These are phyloP conservation scores for Paguma larvata DNA, from an alignment of 2,797 vertebrate species.

Conservation along the genomic window DNA sequence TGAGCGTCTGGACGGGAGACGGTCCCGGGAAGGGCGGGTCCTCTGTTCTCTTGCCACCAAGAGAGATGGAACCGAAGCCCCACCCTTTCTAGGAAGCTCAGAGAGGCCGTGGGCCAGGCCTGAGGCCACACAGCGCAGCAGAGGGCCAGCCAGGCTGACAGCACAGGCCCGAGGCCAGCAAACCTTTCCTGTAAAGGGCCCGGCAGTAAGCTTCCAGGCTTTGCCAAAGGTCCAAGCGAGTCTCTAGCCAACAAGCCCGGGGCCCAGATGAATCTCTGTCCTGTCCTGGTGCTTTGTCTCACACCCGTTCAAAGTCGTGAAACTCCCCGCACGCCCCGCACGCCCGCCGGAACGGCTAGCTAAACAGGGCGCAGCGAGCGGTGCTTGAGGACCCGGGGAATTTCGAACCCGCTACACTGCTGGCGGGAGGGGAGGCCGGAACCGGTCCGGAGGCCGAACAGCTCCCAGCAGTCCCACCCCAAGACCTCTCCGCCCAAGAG, in stretches of 20 bases:
- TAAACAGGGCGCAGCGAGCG: too few relatives aligned
- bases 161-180: not conserved
- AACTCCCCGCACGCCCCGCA: not conserved
- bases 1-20: not conserved
- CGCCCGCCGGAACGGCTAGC: too few relatives aligned
- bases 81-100: not conserved
- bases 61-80: not conserved
- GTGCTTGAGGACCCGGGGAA: not conserved
- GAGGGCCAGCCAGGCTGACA: too few relatives aligned
- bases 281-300: not conserved
- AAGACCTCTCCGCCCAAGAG: not conserved
- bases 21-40: not conserved
- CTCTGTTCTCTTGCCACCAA: not conserved
- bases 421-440: not conserved
- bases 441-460: not conserved
- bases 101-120: not conserved
- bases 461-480: not conserved
- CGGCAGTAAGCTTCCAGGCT: too few relatives aligned
- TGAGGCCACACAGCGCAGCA: not conserved
- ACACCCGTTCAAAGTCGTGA: not conserved
- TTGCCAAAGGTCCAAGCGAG: not conserved
- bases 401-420: not conserved
- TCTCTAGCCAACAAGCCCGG: not conserved
- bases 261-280: not conserved
- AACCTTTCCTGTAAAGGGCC: not conserved